Conservation (phyloP, 2,797 vertebrate genomes). For the Galagoides demidoff region DNA sequence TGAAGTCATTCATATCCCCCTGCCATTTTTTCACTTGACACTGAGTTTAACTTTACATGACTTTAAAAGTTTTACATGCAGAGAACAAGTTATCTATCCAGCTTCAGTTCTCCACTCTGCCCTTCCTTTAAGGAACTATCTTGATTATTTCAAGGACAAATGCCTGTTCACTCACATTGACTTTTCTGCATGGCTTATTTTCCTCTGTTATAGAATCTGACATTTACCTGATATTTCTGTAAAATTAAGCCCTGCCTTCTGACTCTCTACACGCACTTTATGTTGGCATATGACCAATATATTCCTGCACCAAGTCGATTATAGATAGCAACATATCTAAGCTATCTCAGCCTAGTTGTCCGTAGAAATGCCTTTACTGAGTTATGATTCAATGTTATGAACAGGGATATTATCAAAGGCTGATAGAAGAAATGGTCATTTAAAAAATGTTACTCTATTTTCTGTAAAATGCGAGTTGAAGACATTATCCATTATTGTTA, state of each 20-base stretch:
- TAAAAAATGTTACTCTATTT: constrained; percentile 61
- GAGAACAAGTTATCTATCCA: not conserved
- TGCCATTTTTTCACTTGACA: not conserved
- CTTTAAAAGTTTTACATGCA: not conserved
- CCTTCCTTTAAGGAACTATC: constrained; percentile 30
- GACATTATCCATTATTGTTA: constrained; percentile 66
- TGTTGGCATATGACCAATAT: constrained; percentile 8
- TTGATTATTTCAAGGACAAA: constrained; percentile 30
- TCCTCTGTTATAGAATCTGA: not conserved
- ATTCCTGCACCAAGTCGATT: constrained; percentile 9
- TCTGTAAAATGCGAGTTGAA: constrained; percentile 52
- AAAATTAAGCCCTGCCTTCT: constrained; percentile 9
- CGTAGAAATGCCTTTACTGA: constrained; percentile 37
- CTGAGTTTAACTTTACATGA: not conserved
- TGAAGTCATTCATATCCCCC: not conserved
- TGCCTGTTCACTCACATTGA: not conserved
- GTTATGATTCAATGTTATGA: constrained; percentile 47
- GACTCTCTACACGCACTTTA: not conserved
- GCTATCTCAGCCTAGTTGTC: not conserved
- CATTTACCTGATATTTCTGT: constrained; percentile 18
- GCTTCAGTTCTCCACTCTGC: not conserved
- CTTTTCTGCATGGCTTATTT: constrained; percentile 58
- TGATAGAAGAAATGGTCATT: constrained; percentile 62
- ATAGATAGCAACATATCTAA: constrained; percentile 30
- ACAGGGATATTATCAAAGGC: constrained; percentile 31